These are phyloP conservation scores for Rhinoderma darwinii DNA, from an alignment of 2,113 vertebrate species.

Conservation along the genomic window DNA sequence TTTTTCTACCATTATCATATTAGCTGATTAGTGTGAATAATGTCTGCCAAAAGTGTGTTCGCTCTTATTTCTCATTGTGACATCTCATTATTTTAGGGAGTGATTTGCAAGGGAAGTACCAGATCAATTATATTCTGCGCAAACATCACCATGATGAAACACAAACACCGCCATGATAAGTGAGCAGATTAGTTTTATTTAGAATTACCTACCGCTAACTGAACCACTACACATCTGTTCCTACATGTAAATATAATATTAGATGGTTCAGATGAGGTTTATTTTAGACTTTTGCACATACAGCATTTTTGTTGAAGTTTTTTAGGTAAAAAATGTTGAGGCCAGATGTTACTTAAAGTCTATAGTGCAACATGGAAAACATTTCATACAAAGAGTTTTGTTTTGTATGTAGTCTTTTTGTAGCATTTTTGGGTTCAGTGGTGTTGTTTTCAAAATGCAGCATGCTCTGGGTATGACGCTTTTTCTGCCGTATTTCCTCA, in stretches of 20 bases:
- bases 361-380: too few relatives aligned
- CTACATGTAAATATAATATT: background rate
- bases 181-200: slow-evolving; percentile 10
- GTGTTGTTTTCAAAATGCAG: too few relatives aligned
- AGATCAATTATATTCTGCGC: slow-evolving; percentile 46
- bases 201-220: slow-evolving; percentile 28
- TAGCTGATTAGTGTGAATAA: slow-evolving; percentile 76
- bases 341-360: too few relatives aligned
- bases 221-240: background rate
- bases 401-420: too few relatives aligned
- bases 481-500: too few relatives aligned
- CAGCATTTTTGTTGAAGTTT: too few relatives aligned
- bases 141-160: slow-evolving; percentile 33
- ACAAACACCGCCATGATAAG: slow-evolving; percentile 25
- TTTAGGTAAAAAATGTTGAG: too few relatives aligned
- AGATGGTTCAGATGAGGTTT: background rate
- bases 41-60: slow-evolving; percentile 70
- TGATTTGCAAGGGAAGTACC: slow-evolving; percentile 70
- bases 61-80: slow-evolving; percentile 67
- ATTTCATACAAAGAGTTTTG: too few relatives aligned
- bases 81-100: slow-evolving; percentile 77
- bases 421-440: too few relatives aligned
- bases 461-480: too few relatives aligned
- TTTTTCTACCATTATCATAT: slow-evolving; percentile 59
- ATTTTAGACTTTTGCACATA: background rate